These are phyloP conservation scores for Podotricha telesiphe DNA, from an alignment of 2,888 invertebrate species.

Conservation along the genomic window DNA sequence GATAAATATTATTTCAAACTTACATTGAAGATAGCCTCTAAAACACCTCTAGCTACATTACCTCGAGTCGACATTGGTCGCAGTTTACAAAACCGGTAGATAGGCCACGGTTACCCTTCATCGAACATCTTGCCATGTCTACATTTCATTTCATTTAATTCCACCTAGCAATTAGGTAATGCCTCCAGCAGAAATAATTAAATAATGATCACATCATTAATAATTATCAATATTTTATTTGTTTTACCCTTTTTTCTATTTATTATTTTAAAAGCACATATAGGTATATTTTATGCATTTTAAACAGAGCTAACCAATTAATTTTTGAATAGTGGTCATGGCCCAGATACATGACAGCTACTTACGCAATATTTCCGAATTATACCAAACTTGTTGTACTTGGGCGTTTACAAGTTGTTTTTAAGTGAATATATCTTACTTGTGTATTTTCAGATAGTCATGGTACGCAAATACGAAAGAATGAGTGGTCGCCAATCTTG, in stretches of 20 bases:
- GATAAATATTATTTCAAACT: constrained; percentile 42
- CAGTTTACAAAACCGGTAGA: constrained; percentile 77
- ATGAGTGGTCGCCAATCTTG: constrained; percentile 80
- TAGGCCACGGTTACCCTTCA: constrained; percentile 78
- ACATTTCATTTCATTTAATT: constrained; percentile 25
- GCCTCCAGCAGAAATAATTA: not conserved
- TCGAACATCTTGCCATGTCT: constrained; percentile 56
- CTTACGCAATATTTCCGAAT: constrained; percentile 37
- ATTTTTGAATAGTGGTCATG: constrained; percentile 31
- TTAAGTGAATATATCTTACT: constrained; percentile 27
- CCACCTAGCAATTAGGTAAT: not conserved
- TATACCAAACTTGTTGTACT: constrained; percentile 17
- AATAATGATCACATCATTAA: not conserved
- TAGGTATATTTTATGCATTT: not conserved
- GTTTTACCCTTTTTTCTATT: not conserved
- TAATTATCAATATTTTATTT: not conserved
- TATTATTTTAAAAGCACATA: not conserved
- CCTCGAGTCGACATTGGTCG: constrained; percentile 78
- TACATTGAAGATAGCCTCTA: constrained; percentile 52
- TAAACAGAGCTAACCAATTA: constrained; percentile 19
- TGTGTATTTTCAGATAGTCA: constrained; percentile 66
- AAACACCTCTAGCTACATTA: constrained; percentile 71
- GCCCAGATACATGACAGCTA: constrained; percentile 38
- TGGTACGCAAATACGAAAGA: constrained; percentile 81
- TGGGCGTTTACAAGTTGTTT: constrained; percentile 15